A percentile compares a stretch with the other conserved stretches of the same genome.
Conservation (phyloP, 2,113 vertebrate genomes). For the Phyllostomus hastatus region DNA sequence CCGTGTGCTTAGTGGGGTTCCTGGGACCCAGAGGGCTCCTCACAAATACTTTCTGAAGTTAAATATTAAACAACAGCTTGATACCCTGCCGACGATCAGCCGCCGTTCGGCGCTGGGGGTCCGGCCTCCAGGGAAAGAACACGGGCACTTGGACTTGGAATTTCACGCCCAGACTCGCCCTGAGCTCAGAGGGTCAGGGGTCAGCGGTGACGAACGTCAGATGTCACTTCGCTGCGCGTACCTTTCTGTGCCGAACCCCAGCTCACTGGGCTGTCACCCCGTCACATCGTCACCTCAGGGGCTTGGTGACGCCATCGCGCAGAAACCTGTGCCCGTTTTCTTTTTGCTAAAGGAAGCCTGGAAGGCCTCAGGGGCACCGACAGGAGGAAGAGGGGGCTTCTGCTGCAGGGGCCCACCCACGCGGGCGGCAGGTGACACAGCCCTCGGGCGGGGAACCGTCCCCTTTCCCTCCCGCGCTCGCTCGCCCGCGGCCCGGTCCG, state of each 20-base stretch:
- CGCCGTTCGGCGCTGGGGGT: rapidly evolving
- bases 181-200: background rate
- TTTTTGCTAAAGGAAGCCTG: background rate
- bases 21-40: background rate
- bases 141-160: background rate
- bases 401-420: background rate
- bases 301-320: rapidly evolving
- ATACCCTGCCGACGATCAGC: background rate
- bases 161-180: background rate
- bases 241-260: rapidly evolving
- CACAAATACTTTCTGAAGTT: background rate
- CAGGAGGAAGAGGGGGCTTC: background rate
- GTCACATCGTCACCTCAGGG: rapidly evolving
- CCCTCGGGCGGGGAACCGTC: no score
- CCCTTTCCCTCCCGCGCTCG: background rate
- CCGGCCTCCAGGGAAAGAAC: background rate
- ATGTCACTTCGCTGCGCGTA: rapidly evolving
- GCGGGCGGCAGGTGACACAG: rapidly evolving
- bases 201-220: rapidly evolving
- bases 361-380: rapidly evolving
- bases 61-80: background rate
- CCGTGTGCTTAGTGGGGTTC: rapidly evolving
- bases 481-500: no score
- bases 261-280: rapidly evolving
- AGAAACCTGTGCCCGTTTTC: background rate